Evolutionary conservation across 2,888 invertebrate genomes (phyloP), one percentile per base, ranked within the genome.

Genomic region (Sepioteuthis lessoniana): DNA sequence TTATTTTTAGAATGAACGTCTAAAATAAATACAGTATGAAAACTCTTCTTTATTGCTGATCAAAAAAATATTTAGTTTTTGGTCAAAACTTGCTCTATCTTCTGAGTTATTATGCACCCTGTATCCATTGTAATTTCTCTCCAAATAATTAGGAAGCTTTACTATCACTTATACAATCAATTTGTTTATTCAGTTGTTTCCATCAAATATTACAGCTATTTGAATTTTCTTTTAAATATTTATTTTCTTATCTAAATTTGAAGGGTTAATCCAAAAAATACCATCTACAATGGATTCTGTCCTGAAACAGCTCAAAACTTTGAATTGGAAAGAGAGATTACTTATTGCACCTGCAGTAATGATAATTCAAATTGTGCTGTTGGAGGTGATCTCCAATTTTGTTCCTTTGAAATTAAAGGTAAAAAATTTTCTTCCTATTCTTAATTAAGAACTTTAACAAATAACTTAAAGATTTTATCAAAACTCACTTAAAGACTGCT

Each of bases 211-310:
- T 0, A n/a, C 2, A 76, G 31, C 31, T 76, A 8, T 76, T 76
- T 76, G n/a, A 1, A 31, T 76, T 31, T 76, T n/a, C 10, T 31
- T 0, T 76, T 76, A n/a, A n/a, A 35, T 16, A 76, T 55, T 55
- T 55, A n/a, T n/a, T 42, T 37, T 28, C 38, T 25, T 3, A 38
- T 3, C 21, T 42, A 42, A 16, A 42, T 91, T 76, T 92, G 92
- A 38, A 93, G 93, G 37, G 60, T 93, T 10, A 37, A 93, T 60
- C 55, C n/a, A 28, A 94, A 76, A 91, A 95, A 95, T 19, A 94
- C 95, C 47, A 55, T 95, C 37, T 95, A 95, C 94, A 95, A 95
- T 93, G 96, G 96, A 25, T 93, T 95, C 76, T 96, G 96, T 93
- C 94, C 95, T 7, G 95, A 95, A 28, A 94, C 93, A 35, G 93